Conservation (phyloP, 2,113 vertebrate genomes). For the Chionomys nivalis region DNA sequence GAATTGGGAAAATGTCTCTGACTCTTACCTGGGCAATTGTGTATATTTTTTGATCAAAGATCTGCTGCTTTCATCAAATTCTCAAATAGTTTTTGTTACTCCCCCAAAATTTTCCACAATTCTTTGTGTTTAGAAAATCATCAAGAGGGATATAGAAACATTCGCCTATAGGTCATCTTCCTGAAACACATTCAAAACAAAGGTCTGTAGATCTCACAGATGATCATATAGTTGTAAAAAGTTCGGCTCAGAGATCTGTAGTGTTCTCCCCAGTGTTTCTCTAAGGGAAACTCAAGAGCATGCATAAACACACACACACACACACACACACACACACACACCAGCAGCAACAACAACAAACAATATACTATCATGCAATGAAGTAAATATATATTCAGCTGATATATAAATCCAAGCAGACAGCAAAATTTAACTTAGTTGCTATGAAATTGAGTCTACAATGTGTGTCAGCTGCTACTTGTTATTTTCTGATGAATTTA, state of each 20-base stretch:
- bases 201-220: background rate
- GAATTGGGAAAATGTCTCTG: background rate
- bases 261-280: background rate
- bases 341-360: background rate
- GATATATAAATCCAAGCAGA: background rate
- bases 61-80: constrained; percentile 1
- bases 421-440: background rate
- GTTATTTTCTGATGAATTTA: background rate
- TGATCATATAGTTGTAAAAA: background rate
- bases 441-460: background rate
- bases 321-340: background rate
- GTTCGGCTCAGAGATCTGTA: background rate
- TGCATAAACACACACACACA: background rate
- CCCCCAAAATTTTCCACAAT: background rate
- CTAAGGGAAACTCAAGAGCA: background rate
- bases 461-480: background rate
- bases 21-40: background rate
- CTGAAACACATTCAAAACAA: background rate
- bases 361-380: background rate
- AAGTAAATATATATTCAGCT: background rate
- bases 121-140: background rate
- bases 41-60: background rate
- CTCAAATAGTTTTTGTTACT: background rate
- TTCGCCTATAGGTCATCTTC: background rate
- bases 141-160: background rate